These are phyloP conservation scores for Scolopax bukidnonensis DNA, from an alignment of 2,797 vertebrate genomes.

Conservation along the genomic window DNA sequence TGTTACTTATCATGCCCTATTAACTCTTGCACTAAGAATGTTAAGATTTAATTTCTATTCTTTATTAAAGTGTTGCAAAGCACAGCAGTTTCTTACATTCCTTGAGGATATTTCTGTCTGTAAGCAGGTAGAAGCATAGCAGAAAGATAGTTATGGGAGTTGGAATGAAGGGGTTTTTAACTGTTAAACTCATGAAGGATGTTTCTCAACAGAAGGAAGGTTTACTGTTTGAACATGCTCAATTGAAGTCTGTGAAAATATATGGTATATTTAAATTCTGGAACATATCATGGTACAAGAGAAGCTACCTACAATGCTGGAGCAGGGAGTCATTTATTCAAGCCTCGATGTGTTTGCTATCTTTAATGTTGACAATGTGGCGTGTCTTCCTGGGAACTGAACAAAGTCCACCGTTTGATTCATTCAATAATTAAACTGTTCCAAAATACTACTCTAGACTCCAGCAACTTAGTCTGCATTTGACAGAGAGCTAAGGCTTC, in stretches of 20 bases:
- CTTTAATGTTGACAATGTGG: neutral
- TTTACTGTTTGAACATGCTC: neutral
- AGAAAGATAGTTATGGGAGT: neutral
- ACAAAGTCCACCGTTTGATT: neutral
- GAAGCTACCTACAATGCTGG: neutral
- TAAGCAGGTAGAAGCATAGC: neutral
- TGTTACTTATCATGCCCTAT: neutral
- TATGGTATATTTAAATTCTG: neutral
- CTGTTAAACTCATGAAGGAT: neutral
- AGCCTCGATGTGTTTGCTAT: neutral
- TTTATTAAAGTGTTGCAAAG: neutral
- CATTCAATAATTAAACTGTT: conserved; percentile 22
- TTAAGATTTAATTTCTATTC: neutral
- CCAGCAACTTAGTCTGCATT: neutral
- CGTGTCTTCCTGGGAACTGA: conserved; percentile 1
- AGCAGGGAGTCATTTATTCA: neutral
- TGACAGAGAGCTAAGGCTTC: neutral
- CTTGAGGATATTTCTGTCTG: neutral
- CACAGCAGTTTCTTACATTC: neutral
- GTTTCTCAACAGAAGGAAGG: neutral
- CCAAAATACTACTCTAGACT: neutral
- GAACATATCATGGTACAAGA: neutral
- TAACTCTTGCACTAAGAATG: neutral
- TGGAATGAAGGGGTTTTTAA: neutral
- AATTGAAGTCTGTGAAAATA: neutral